Conservation (phyloP, 2,888 invertebrate genomes). For the Drosophila parthenogenetica region DNA sequence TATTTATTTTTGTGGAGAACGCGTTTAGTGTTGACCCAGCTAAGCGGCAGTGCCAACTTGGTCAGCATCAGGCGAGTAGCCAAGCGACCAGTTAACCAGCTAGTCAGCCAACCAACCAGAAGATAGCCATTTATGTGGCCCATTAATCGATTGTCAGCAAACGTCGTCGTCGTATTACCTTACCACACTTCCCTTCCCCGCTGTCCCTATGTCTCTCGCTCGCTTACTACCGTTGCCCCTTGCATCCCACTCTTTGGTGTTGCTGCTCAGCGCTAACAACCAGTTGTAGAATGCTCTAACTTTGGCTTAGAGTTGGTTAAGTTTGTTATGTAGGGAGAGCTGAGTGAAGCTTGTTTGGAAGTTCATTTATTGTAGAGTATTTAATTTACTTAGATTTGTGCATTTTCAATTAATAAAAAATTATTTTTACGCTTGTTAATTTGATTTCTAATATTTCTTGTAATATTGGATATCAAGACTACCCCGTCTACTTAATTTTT, state of each 20-base stretch:
- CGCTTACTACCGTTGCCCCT: background rate
- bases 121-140: constrained; percentile 78
- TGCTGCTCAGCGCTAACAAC: constrained; percentile 51
- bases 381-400: no score
- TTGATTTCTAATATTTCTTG: no score
- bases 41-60: constrained; percentile 20
- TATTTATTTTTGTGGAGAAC: background rate
- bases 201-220: background rate
- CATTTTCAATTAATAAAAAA: no score
- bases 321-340: background rate
- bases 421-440: no score
- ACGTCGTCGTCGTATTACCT: constrained; percentile 57
- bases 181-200: background rate
- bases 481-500: no score
- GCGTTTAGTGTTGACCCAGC: constrained; percentile 2
- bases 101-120: constrained; percentile 61
- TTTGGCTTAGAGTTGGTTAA: background rate
- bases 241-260: constrained; percentile 16
- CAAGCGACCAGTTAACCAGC: constrained; percentile 36
- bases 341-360: background rate
- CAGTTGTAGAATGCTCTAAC: constrained; percentile 50
- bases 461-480: no score
- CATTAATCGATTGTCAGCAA: constrained; percentile 77
- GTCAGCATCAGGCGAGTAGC: constrained; percentile 22
- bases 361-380: background rate